Conservation (phyloP, 1,140 invertebrate species). For the Listronotus oregonensis region DNA sequence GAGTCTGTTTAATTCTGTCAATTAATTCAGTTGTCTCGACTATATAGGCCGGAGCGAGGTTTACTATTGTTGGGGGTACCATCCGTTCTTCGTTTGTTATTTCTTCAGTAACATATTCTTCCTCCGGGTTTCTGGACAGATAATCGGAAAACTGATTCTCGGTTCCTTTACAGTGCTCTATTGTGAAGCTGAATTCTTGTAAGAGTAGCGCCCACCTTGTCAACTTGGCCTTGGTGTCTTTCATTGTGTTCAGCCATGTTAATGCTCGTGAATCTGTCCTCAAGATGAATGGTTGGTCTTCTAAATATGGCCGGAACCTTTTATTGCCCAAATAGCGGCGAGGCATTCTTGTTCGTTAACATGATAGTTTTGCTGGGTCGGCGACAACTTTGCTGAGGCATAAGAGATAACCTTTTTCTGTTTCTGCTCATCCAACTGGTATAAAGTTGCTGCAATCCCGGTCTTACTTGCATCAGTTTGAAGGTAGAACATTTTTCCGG, state of each 20-base stretch:
- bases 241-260: constrained; percentile 40
- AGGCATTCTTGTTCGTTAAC: constrained; percentile 7
- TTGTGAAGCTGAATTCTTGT: constrained; percentile 39
- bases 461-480: constrained; percentile 50
- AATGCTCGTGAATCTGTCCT: constrained; percentile 31
- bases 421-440: no score
- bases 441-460: no score
- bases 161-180: constrained; percentile 39
- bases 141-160: constrained; percentile 41
- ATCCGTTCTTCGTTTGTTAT: no score
- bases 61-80: no score
- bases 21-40: no score
- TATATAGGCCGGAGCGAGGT: no score
- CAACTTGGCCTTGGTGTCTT: constrained; percentile 44
- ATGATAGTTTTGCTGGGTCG: constrained; percentile 26
- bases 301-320: constrained; percentile 49
- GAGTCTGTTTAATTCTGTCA: constrained; percentile 15
- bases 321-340: constrained; percentile 54
- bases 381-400: constrained; percentile 25
- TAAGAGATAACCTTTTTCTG: no score
- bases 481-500: constrained; percentile 43
- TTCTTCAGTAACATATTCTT: no score
- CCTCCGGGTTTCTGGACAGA: no score
- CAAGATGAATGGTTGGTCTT: constrained; percentile 39
- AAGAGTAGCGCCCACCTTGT: constrained; percentile 46